Base-by-base conservation (phyloP, 37 sponge, comb jelly and placozoan genomes). In the Halisarca cf. caerulea region DNA sequence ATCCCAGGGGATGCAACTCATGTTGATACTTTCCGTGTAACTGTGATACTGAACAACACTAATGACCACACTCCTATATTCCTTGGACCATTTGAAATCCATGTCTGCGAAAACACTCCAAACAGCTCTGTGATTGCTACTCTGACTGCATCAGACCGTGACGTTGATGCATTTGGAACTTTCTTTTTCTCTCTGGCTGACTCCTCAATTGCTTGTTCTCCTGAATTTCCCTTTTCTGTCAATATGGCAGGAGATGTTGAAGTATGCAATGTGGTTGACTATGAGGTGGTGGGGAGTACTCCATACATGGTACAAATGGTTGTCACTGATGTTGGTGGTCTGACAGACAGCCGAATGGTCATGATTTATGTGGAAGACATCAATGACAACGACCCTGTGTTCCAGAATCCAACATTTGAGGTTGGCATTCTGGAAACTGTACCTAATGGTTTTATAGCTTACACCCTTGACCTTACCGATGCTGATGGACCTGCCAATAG, bases 11-110 rank as follows among this genome's bases (percentile, higher is more conserved):
- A 90, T 75, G 59, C n/a, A 2, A 86, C 85, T 3, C 84, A 64
- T 21, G 79, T 45, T 58, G 60, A 37, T 6, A 66, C 82, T 37
- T 85, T 88, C 0, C 64, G 40, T 44, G 43, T 93, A 3, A 66
- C 62, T 0, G 68, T 96, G 7, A 89, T 82, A 55, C 33, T 96
- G 18, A 79, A 45, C 36, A 85, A 90, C 59, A 58, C 85, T 2
- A 95, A 95, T 44, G 91, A 92, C 53, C 30, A 88, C 25, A 78
- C 87, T 3, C 96, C 96, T 2, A 58, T 88, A 24, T 86, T 95
- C 54, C 58, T 55, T 20, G 42, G n/a, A 28, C 70, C 70, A 21
- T 78, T 82, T 78, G 54, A 58, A 14, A 59, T 84, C 18, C 59
- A 2, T 0, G 80, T 94, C 2, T 43, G 60, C 18, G 95, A 94